phyloP scores from a whole-genome alignment of 2,888 invertebrate genomes.

The Anaspis maculata region DNA sequence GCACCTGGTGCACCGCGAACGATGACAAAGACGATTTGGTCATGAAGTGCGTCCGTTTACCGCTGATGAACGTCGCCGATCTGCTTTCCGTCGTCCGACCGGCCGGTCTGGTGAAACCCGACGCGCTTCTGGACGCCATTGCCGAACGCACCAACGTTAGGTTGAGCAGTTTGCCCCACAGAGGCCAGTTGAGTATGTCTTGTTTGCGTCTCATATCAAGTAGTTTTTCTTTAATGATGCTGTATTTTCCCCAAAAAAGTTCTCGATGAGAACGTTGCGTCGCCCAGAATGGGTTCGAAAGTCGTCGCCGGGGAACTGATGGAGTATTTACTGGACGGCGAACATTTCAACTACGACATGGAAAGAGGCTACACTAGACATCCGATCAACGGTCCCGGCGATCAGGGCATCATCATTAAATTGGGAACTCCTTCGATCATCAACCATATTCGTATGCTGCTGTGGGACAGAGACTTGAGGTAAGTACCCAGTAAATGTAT shows the following conservation, averaged over 20 bases:
- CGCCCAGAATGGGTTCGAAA: conserved; percentile 68
- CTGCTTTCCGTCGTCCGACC: conserved; percentile 83
- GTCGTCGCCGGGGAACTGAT: conserved; percentile 88
- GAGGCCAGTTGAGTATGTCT: conserved; percentile 66
- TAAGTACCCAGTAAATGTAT: conserved; percentile 28
- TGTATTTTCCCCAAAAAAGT: conserved; percentile 43
- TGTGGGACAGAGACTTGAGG: conserved; percentile 92
- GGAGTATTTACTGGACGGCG: conserved; percentile 81
- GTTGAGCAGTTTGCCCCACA: conserved; percentile 71
- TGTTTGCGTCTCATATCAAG: too few species aligned
- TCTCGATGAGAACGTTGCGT: conserved; percentile 89
- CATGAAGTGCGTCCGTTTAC: conserved; percentile 65
- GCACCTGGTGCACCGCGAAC: conserved; percentile 79
- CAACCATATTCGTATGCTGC: conserved; percentile 84
- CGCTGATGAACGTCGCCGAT: conserved; percentile 81
- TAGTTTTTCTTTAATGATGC: conserved; percentile 2
- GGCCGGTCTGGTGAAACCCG: conserved; percentile 77
- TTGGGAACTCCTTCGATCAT: conserved; percentile 79
- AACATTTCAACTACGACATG: conserved; percentile 80
- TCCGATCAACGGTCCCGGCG: conserved; percentile 43
- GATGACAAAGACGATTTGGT: conserved; percentile 41
- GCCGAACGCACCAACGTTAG: conserved; percentile 73
- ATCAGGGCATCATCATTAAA: conserved; percentile 78
- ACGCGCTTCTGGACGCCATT: conserved; percentile 90
- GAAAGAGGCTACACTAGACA: conserved; percentile 71